Percentiles rank a stretch among this genome's conserved stretches.
phyloP scores from a whole-genome alignment of 2,888 invertebrate species.

The Ypsolopha scabrella region DNA sequence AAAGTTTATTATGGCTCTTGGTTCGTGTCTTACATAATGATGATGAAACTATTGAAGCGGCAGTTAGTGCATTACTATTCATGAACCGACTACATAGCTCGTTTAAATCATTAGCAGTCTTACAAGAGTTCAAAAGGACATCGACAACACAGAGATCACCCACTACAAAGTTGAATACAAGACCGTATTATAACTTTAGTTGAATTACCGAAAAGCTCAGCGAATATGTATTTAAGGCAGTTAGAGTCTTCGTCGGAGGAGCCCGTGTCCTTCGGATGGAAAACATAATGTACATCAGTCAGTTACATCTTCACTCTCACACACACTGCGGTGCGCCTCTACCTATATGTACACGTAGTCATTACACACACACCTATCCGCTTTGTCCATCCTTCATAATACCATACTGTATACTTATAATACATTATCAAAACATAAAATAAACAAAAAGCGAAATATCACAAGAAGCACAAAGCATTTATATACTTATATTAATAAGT shows the following conservation, averaged over 20 bases:
- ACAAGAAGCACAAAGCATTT: constrained; percentile 59
- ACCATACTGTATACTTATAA: constrained; percentile 6
- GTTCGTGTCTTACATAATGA: constrained; percentile 3
- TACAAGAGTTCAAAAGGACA: constrained; percentile 41
- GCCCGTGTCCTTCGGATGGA: constrained; percentile 55
- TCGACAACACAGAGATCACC: constrained; percentile 57
- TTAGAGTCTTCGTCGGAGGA: constrained; percentile 71
- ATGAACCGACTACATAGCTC: constrained; percentile 29
- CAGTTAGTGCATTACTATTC: constrained; percentile 27
- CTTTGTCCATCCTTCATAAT: background rate
- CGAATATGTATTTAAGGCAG: constrained; percentile 80
- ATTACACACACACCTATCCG: background rate
- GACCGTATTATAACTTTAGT: constrained; percentile 27
- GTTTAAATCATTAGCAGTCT: constrained; percentile 22
- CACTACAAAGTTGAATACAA: constrained; percentile 20
- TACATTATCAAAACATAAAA: constrained; percentile 28
- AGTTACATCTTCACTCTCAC: background rate
- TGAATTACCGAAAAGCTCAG: constrained; percentile 74
- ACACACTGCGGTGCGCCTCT: background rate
- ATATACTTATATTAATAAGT: background rate
- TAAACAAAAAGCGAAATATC: constrained; percentile 62
- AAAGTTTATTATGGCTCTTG: constrained; percentile 8
- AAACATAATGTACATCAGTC: constrained; percentile 40
- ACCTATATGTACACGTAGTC: background rate
- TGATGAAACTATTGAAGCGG: constrained; percentile 22